Evolutionary conservation across 92 coral and sea anemone genomes (phyloP), one percentile per base, ranked within the genome.

Genomic region (Porites rus): DNA sequence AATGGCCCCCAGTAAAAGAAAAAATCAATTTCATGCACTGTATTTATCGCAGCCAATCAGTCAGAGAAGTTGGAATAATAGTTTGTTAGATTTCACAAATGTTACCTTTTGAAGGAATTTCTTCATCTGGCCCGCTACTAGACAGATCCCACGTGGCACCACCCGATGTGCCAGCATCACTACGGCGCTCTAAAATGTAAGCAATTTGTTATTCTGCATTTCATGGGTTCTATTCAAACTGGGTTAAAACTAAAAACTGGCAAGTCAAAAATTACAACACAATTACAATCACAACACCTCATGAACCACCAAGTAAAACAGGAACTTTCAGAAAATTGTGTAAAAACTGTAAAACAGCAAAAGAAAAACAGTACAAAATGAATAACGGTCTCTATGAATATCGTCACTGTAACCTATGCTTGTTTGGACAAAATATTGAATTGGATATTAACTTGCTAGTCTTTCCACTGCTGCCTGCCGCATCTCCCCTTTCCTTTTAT

Each of bases 391-490:
- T 75, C 75, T 74, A 77, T 86, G 71, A 53, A 86, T 86, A 71
- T 86, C 84, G 18, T 78, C 10, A 24, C 90, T 71, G 71, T 86
- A 86, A 78, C 72, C 54, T 78, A 78, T 59, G 71, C 63, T 58
- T 77, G 71, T 71, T 59, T 78, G 72, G 78, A 69, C 73, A 86
- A 77, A 86, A 78, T 69, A 86, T 86, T 61, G 78, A 77, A 86
- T 63, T 76, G 78, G 79, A 78, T 70, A 78, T 78, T 78, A 69
- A 74, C 87, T 86, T 85, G 84, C 90, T 59, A 78, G n/a, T 85
- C 87, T 72, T 90, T 90, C 93, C 87, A 90, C 84, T 56, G 90
- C 90, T 85, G 87, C 92, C 85, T 89, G 84, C 74, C 85, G 81
- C 92, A 89, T 90, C 80, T 90, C 81, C 70, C 84, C 90, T 90